Conservation (phyloP, 2,797 vertebrate species). For the Etheostoma perlongum region DNA sequence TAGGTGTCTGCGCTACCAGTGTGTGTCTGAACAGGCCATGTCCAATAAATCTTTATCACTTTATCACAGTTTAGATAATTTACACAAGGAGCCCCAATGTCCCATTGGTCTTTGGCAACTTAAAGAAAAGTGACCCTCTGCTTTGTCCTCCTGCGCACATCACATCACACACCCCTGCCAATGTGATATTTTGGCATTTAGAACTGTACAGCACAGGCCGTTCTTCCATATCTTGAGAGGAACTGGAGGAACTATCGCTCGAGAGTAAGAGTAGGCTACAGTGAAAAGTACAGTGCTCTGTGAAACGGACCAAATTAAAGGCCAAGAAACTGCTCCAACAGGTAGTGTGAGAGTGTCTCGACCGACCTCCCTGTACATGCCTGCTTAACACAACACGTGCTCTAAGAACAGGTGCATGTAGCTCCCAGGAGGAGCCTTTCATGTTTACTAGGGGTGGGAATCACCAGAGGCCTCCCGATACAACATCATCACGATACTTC, state of each 20-base stretch:
- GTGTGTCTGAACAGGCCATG: slow-evolving; percentile 1
- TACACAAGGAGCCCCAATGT: neutral
- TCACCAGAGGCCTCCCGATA: no score
- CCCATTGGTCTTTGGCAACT: slow-evolving; percentile 8
- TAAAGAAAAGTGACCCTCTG: neutral
- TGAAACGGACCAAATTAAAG: slow-evolving; percentile 59
- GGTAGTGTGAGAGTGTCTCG: slow-evolving; percentile 70
- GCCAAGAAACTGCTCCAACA: slow-evolving; percentile 81
- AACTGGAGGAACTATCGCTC: neutral
- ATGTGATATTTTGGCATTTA: neutral
- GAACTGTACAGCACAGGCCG: neutral
- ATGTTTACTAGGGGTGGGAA: neutral
- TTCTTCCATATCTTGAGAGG: neutral
- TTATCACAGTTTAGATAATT: neutral
- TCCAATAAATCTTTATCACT: slow-evolving; percentile 2
- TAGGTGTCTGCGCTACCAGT: neutral
- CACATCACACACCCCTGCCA: no score
- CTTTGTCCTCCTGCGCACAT: neutral
- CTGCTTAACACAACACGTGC: slow-evolving; percentile 10
- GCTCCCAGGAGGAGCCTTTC: neutral
- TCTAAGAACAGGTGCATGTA: slow-evolving; percentile 9
- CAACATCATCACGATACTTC: no score
- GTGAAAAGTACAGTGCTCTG: slow-evolving; percentile 16
- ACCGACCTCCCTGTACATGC: slow-evolving; percentile 27
- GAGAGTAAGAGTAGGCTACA: neutral